A percentile compares a stretch with the other conserved stretches of the same genome.
phyloP scores from a whole-genome alignment of 2,797 vertebrate species.

The Lophotriccus pileatus region DNA sequence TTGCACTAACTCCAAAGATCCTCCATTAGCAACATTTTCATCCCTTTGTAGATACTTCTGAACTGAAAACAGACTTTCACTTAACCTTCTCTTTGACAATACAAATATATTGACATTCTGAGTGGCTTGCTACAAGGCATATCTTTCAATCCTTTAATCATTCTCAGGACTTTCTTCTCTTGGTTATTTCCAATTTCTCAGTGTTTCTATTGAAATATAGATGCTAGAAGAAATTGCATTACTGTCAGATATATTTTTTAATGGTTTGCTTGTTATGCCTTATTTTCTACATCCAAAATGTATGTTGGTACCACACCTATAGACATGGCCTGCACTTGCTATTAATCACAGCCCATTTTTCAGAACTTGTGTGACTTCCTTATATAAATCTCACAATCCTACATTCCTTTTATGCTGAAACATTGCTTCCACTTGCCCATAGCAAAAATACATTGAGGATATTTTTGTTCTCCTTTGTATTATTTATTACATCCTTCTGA shows the following conservation, averaged over 20 bases:
- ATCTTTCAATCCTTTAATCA: slow-evolving; percentile 13
- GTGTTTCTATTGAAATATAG: background rate
- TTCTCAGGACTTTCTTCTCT: slow-evolving; percentile 11
- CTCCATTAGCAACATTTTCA: background rate
- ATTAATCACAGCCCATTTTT: background rate
- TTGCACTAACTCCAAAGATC: background rate
- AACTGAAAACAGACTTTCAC: background rate
- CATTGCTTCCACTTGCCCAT: background rate
- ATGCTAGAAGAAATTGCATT: background rate
- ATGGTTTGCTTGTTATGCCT: background rate
- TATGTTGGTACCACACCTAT: background rate
- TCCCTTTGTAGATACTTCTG: background rate
- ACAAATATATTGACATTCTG: slow-evolving; percentile 17
- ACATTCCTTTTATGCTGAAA: background rate
- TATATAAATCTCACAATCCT: background rate
- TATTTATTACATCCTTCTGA: background rate
- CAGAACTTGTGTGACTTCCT: background rate
- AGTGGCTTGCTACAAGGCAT: background rate
- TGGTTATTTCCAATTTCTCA: background rate
- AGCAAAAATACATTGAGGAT: background rate
- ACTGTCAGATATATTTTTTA: background rate
- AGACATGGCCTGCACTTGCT: background rate
- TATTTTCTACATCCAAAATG: background rate
- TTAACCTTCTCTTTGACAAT: slow-evolving; percentile 10
- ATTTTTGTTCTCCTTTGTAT: background rate